Base-by-base conservation (phyloP, 2,797 vertebrate species). In the Poecile montanus region DNA sequence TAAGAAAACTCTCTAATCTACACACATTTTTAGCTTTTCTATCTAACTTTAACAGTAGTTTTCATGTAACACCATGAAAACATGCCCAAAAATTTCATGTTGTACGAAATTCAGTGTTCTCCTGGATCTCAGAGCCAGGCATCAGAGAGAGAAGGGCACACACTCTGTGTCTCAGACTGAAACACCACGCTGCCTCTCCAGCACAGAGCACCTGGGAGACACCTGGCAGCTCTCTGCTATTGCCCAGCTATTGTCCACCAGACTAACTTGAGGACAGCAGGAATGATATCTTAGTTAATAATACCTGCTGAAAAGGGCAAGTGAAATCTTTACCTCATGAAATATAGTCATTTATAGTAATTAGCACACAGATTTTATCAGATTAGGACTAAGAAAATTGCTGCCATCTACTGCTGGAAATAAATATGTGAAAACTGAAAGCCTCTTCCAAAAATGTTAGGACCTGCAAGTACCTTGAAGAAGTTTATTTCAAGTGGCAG, bases 371-470 rank as follows among this genome's bases (percentile, higher is more conserved):
- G 47, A 92, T 81, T 21, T 80, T 74, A 87, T 12, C 67, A 45
- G 80, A 88, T 86, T 70, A 71, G 85, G 81, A 56, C 67, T 91
- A 96, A 92, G 95, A 97, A 97, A 97, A 97, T 92, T 97, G 87
- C 95, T 97, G 95, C 96, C 96, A 97, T 88, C 95, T 97, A 93
- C 93, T 97, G 96, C 94, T 95, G 77, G 92, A 88, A 96, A 95
- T 51, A 90, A 96, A 96, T 92, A 95, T 0, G 7, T 45, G 42
- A 82, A 44, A 88, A 66, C 7, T 29, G 51, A 76, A 92, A 86
- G 29, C 9, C 4, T 70, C 51, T 88, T 67, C n/a, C 9, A 51
- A 73, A 88, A 88, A 6, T 19, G 13, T 42, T 90, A 45, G 2
- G 25, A 91, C 29, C 6, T 56, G 32, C 27, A 56, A 22, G 18